These are phyloP conservation scores for Wiebesia pumilae DNA, from an alignment of 1,140 invertebrate genomes.

Conservation along the genomic window DNA sequence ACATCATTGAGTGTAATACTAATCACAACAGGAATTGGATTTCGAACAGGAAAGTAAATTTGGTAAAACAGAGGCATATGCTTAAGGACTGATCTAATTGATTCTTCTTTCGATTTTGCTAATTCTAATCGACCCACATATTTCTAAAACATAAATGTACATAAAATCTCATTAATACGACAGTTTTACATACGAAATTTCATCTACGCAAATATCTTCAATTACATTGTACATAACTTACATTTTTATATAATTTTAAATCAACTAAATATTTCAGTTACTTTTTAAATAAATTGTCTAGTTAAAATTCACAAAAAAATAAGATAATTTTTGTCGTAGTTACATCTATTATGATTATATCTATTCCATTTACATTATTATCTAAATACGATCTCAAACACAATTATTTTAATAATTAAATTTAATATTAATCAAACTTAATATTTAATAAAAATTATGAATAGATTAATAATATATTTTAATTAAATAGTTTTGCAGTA, in stretches of 20 bases:
- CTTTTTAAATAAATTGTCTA: no score
- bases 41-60: conserved; percentile 65
- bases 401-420: no score
- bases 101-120: conserved; percentile 58
- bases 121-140: conserved; percentile 68
- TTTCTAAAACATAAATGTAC: conserved; percentile 57
- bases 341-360: no score
- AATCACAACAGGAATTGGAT: conserved; percentile 64
- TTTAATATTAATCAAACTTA: not conserved
- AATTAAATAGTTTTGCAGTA: no score
- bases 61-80: conserved; percentile 63
- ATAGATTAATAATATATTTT: not conserved
- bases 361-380: no score
- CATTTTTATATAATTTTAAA: no score
- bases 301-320: not conserved
- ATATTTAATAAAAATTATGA: not conserved
- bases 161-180: not conserved
- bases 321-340: no score
- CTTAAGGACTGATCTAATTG: conserved; percentile 57
- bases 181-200: no score
- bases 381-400: no score
- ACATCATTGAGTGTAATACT: conserved; percentile 63
- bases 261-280: no score
- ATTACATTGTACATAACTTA: no score
- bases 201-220: no score